Conservation (phyloP, 2,888 invertebrate species). For the Terebella lapidaria region DNA sequence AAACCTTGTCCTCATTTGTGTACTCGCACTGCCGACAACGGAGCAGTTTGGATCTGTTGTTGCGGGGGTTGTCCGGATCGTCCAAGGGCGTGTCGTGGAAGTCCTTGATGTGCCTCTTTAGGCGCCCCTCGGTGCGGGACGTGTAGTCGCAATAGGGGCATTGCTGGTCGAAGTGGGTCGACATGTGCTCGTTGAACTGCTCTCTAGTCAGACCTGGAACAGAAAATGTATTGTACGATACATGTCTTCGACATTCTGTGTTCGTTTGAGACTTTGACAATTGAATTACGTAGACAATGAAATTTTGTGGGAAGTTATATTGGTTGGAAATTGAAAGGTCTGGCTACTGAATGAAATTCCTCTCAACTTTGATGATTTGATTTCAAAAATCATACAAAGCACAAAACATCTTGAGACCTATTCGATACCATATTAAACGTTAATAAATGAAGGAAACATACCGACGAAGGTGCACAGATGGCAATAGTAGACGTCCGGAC, state of each 20-base stretch:
- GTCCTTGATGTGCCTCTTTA: constrained; percentile 59
- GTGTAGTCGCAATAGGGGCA: constrained; percentile 59
- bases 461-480: constrained; percentile 57
- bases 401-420: neutral
- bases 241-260: neutral
- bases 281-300: neutral
- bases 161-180: constrained; percentile 58
- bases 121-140: constrained; percentile 57
- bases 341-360: no score
- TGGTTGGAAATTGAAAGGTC: no score
- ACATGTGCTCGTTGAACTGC: constrained; percentile 57
- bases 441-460: constrained; percentile 24
- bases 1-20: constrained; percentile 75
- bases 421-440: neutral
- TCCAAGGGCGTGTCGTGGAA: constrained; percentile 28
- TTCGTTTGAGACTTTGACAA: neutral
- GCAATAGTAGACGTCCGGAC: constrained; percentile 55
- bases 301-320: no score
- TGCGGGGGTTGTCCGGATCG: constrained; percentile 15
- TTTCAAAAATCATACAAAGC: no score
- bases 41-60: constrained; percentile 65
- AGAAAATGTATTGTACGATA: neutral
- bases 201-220: constrained; percentile 52
- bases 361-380: no score
- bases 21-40: constrained; percentile 90